A percentile compares a stretch with the other conserved stretches of the same genome.
Evolutionary conservation across 2,797 vertebrate species (phyloP).

Genomic region (Streptopelia turtur): DNA sequence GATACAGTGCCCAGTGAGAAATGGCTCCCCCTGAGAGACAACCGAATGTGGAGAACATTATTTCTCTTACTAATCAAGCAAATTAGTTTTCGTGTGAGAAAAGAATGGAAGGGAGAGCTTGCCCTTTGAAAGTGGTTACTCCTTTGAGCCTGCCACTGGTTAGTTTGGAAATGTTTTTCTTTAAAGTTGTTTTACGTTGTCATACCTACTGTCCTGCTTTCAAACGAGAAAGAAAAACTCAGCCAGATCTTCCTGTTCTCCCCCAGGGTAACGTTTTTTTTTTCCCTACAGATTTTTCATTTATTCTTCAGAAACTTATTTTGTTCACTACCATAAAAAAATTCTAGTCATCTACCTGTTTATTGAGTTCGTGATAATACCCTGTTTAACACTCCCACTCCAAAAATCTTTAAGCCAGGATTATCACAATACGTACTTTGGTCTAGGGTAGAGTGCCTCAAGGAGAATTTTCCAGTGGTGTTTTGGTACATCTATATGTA

Average conservation of each 20-base stretch:
- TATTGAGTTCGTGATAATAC: background rate
- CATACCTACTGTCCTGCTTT: background rate
- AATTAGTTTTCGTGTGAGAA: background rate
- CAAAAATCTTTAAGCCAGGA: background rate
- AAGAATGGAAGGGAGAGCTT: background rate
- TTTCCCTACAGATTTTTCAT: background rate
- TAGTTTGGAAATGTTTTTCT: conserved; percentile 1
- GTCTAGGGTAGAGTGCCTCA: background rate
- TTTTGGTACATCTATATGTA: background rate
- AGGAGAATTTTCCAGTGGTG: background rate
- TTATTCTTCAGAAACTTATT: background rate
- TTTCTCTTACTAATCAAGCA: conserved; percentile 30
- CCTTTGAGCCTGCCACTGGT: background rate
- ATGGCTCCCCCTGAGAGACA: background rate
- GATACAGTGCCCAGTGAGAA: background rate
- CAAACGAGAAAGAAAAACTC: background rate
- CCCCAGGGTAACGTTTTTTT: background rate
- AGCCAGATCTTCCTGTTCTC: background rate
- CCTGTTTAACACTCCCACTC: background rate
- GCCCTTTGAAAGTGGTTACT: background rate
- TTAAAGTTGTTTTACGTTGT: background rate
- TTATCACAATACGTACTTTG: background rate
- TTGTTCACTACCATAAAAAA: background rate
- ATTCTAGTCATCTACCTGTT: background rate
- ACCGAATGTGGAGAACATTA: background rate